Base-by-base conservation (phyloP, 2,888 invertebrate species). In the Drosophila birchii region DNA sequence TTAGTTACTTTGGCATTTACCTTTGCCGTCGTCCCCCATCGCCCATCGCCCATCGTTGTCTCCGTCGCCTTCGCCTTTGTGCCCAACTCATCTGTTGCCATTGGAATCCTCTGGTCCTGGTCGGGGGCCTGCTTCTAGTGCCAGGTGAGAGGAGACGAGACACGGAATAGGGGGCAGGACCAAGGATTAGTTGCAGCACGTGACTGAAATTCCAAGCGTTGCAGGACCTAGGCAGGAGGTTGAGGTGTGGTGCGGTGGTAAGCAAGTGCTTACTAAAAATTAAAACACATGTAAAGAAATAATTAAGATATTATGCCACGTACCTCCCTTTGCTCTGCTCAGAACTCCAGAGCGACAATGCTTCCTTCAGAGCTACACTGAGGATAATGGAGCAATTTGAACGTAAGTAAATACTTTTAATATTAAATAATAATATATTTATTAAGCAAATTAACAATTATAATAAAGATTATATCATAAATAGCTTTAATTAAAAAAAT, bases 271-370 rank as follows among this genome's bases (percentile, higher is more conserved):
- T 83, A 84, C 86, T 84, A 83, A 86, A 84, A 84, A 84, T 84
- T 84, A 84, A 86, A 84, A 84, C 84, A 84, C 84, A 84, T 84
- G 86, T 84, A 85, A 85, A 84, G 84, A 85, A 85, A 84, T 85
- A 86, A 86, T 85, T 84, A 85, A 86, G 84, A 84, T 81, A 81
- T 85, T 86, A 86, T 76, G 71, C 63, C 75, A 76, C 67, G 56
- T 58, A 59, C 38, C 60, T 38, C 14, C 23, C 51, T 36, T 14
- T 2, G 8, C 18, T 2, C 51, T 14, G 39, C 9, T 51, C 26
- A 41, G 29, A 23, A 29, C 41, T 7, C 8, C 3, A 0, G 26
- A 16, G 14, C 14, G 34, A 44, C n/a, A 16, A 6, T 18, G 47
- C 16, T 39, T 29, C 18, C 36, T 12, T 16, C 8, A 12, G 0